Evolutionary conservation across 2,113 vertebrate genomes (phyloP).

Genomic region (Tachycineta bicolor): DNA sequence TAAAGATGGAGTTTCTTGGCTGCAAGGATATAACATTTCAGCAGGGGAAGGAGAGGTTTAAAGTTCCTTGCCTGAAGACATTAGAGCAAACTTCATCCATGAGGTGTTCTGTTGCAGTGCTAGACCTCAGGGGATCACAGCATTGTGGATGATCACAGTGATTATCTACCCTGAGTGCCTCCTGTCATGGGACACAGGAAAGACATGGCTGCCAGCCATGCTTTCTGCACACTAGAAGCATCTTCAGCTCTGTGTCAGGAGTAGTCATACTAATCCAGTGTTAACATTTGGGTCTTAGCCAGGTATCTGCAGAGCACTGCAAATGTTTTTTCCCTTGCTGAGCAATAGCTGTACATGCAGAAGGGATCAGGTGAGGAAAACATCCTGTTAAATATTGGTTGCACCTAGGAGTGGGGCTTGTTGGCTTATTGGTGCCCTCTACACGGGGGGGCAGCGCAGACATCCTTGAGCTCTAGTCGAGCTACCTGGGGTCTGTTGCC

Average conservation of each 20-base stretch:
- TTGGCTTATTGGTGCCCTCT: neutral
- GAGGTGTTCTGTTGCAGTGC: neutral
- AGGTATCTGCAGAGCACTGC: neutral
- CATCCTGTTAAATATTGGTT: neutral
- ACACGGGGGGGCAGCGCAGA: neutral
- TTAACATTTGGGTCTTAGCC: neutral
- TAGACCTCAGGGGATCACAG: neutral
- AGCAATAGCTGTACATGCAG: neutral
- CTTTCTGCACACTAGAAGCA: neutral
- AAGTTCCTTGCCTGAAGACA: neutral
- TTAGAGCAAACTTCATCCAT: neutral
- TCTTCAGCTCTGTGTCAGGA: neutral
- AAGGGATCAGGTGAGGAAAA: neutral
- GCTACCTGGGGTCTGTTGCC: neutral
- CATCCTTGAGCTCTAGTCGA: neutral
- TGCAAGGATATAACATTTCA: neutral
- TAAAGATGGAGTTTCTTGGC: neutral
- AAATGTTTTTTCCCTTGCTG: neutral
- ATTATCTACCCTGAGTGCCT: neutral
- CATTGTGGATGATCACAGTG: neutral
- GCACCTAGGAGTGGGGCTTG: neutral
- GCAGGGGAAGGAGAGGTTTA: neutral
- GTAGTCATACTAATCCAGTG: neutral
- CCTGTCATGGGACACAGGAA: neutral
- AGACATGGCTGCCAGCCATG: neutral